Conservation (phyloP, 2,888 invertebrate genomes). For the Lucinisca nassula region DNA sequence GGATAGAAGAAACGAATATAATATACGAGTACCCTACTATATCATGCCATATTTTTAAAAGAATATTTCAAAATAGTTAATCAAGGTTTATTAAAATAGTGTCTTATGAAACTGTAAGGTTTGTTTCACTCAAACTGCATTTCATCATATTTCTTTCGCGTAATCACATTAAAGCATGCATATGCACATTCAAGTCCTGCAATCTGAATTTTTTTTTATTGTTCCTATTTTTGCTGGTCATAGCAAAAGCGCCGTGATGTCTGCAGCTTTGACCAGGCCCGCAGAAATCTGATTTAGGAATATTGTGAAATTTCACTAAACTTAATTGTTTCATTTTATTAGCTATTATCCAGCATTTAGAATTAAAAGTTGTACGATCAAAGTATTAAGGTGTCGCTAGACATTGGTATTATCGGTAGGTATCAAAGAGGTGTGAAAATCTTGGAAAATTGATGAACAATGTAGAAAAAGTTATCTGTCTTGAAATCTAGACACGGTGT, state of each 20-base stretch:
- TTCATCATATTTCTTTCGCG: too few relatives aligned
- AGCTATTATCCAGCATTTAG: conserved; percentile 31
- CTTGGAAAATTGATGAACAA: conserved; percentile 52
- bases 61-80: too few relatives aligned
- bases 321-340: conserved; percentile 2
- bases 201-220: too few relatives aligned
- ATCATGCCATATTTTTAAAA: too few relatives aligned
- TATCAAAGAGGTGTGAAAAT: conserved; percentile 49
- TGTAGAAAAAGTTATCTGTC: conserved; percentile 36
- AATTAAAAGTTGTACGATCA: conserved; percentile 46
- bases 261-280: not conserved
- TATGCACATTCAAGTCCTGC: too few relatives aligned
- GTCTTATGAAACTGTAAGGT: too few relatives aligned
- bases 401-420: conserved; percentile 37
- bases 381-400: conserved; percentile 39
- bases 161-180: too few relatives aligned
- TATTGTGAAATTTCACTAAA: conserved; percentile 1
- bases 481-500: conserved; percentile 38
- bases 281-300: not conserved
- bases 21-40: too few relatives aligned
- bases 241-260: not conserved
- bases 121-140: too few relatives aligned
- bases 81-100: too few relatives aligned
- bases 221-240: not conserved
- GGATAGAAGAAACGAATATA: too few relatives aligned